Base-by-base conservation (phyloP, 92 coral and sea anemone species). In the Heliopora coerulea region DNA sequence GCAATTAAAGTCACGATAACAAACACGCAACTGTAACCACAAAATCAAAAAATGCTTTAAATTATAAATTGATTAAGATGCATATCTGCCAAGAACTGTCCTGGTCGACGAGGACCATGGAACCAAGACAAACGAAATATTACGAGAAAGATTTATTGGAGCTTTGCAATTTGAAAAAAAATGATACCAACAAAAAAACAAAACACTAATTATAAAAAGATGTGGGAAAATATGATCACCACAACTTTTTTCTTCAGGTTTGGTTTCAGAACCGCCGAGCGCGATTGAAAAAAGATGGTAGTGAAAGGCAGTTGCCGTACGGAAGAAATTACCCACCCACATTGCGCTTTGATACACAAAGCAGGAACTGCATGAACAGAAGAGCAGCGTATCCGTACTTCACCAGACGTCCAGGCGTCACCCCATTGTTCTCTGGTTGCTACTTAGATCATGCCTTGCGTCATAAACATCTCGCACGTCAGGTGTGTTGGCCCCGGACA, bases 211-310 rank as follows among this genome's bases (percentile, higher is more conserved):
- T n/a, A n/a, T n/a, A n/a, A n/a, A n/a, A n/a, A n/a, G n/a, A n/a
- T n/a, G n/a, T n/a, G n/a, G n/a, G n/a, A n/a, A n/a, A n/a, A n/a
- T n/a, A n/a, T n/a, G n/a, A n/a, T n/a, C n/a, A n/a, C n/a, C n/a
- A 58, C 27, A 6, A 8, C 33, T 14, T 33, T 27, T 58, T 30
- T 24, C 23, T 40, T 48, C 56, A 91, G 97, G 97, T 91, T 42
- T 91, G 97, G 97, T 91, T 91, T 62, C 97, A 91, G 78, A 91
- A 91, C 82, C 91, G 97, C 21, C 87, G 97, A 64, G 97, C 97
- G 0, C 89, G 89, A 46, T 85, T 91, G 62, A 91, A 91, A 66
- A 96, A 96, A 27, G 91, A 91, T 49, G 70, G 50, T 21, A 26
- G 50, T 19, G 52, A 46, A 15, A 46, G 52, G n/a, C 2, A 8